These are phyloP conservation scores for Rhaphigaster nebulosa DNA, from an alignment of 2,888 invertebrate genomes.

Conservation along the genomic window DNA sequence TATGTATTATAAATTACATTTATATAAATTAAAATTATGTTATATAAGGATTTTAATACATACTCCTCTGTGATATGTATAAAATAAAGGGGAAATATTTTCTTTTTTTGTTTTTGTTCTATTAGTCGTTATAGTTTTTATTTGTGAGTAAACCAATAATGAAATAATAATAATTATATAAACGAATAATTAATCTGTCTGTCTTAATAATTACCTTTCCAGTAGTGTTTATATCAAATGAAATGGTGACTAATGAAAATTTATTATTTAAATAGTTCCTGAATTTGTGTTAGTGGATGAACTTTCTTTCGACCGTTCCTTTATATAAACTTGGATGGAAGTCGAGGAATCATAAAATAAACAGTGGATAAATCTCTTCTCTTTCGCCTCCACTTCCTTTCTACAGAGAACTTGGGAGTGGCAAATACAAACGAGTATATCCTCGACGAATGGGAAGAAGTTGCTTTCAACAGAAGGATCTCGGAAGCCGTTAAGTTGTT, in stretches of 20 bases:
- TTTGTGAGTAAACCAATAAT: no score
- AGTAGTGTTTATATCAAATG: no score
- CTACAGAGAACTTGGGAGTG: neutral
- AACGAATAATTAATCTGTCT: no score
- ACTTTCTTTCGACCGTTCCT: neutral
- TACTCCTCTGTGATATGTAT: no score
- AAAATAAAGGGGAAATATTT: no score
- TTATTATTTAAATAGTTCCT: neutral
- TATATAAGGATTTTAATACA: no score
- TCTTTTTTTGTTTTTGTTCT: no score
- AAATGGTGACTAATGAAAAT: neutral
- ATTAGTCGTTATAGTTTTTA: no score
- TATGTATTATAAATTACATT: no score
- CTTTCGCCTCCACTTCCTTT: neutral
- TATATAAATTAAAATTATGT: no score
- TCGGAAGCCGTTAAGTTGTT: conserved; percentile 13
- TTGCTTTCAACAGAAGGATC: neutral
- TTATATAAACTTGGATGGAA: neutral
- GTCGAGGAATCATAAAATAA: neutral
- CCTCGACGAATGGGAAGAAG: neutral
- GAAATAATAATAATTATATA: no score
- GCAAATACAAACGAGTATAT: neutral
- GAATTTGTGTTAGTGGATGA: neutral
- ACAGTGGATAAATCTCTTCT: neutral
- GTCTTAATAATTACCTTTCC: no score